A percentile compares a stretch with the other conserved stretches of the same genome.
These are phyloP conservation scores for Zapus hudsonius DNA, from an alignment of 2,113 vertebrate species.

Conservation along the genomic window DNA sequence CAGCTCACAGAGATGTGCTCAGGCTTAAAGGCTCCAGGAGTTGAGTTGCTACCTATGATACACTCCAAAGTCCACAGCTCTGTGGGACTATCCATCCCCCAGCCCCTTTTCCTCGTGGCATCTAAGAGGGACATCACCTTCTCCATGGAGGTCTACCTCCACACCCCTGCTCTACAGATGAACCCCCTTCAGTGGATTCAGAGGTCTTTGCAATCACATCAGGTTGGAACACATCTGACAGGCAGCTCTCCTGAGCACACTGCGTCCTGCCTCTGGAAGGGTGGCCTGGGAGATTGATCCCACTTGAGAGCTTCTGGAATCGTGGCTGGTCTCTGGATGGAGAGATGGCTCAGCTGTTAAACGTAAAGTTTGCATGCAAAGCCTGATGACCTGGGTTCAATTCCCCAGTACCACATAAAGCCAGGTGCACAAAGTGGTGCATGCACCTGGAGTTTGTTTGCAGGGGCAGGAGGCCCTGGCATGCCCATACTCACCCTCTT, in stretches of 20 bases:
- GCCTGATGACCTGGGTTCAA: too few species aligned
- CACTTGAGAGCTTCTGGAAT: accelerated
- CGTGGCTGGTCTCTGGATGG: background rate
- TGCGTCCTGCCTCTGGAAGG: background rate
- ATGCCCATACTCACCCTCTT: too few species aligned
- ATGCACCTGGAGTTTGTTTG: too few species aligned
- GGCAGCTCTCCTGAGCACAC: background rate
- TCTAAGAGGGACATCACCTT: background rate
- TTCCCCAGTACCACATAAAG: too few species aligned
- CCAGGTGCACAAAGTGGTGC: too few species aligned
- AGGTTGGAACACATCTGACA: too few species aligned
- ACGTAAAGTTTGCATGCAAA: too few species aligned
- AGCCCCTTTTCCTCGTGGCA: background rate
- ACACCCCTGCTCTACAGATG: accelerated
- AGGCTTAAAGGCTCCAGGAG: background rate
- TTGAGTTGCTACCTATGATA: background rate
- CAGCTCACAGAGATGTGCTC: background rate
- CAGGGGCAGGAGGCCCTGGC: too few species aligned
- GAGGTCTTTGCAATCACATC: background rate
- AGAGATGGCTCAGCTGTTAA: too few species aligned
- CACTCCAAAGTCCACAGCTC: background rate
- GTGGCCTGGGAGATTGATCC: background rate
- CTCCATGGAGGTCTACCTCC: too few species aligned
- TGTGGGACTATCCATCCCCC: background rate
- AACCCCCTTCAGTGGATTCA: too few species aligned